phyloP scores from a whole-genome alignment of 2,797 vertebrate species.

The Cyprinodon diabolis region DNA sequence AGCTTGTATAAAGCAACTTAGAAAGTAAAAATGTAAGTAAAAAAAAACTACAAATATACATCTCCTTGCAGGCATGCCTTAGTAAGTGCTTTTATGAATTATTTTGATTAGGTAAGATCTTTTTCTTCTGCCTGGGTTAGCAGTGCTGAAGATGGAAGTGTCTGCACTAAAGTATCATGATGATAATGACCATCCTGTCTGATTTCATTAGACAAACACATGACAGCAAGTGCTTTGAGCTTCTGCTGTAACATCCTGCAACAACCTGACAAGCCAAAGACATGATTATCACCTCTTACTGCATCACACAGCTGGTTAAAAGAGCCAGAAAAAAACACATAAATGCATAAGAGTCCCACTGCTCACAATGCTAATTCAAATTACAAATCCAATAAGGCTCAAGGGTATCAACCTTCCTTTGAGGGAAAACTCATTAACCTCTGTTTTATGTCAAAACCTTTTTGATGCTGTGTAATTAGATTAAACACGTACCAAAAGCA shows the following conservation, averaged over 20 bases:
- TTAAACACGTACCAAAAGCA: constrained; percentile 29
- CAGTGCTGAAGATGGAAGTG: constrained; percentile 56
- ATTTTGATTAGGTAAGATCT: constrained; percentile 52
- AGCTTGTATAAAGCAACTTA: constrained; percentile 47
- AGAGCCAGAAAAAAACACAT: constrained; percentile 18
- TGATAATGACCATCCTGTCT: constrained; percentile 70
- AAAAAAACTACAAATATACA: not conserved
- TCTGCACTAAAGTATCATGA: constrained; percentile 68
- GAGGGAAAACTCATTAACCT: constrained; percentile 55
- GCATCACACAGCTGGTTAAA: constrained; percentile 36
- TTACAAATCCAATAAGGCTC: constrained; percentile 65
- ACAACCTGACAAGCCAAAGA: constrained; percentile 56
- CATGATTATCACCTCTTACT: constrained; percentile 39
- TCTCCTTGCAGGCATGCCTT: constrained; percentile 29
- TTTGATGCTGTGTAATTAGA: constrained; percentile 25
- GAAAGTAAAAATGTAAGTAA: constrained; percentile 37
- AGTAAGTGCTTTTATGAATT: constrained; percentile 44
- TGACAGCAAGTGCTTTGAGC: constrained; percentile 64
- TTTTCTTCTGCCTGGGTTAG: constrained; percentile 42
- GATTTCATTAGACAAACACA: constrained; percentile 69
- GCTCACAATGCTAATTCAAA: constrained; percentile 52
- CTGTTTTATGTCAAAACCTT: constrained; percentile 41
- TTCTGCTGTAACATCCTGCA: constrained; percentile 67
- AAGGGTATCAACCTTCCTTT: constrained; percentile 49
- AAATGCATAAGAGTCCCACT: constrained; percentile 39